A percentile compares a stretch with the other conserved stretches of the same genome.
Evolutionary conservation across 2,888 invertebrate species (phyloP).

Genomic region (Cataglyphis rosenhaueri): DNA sequence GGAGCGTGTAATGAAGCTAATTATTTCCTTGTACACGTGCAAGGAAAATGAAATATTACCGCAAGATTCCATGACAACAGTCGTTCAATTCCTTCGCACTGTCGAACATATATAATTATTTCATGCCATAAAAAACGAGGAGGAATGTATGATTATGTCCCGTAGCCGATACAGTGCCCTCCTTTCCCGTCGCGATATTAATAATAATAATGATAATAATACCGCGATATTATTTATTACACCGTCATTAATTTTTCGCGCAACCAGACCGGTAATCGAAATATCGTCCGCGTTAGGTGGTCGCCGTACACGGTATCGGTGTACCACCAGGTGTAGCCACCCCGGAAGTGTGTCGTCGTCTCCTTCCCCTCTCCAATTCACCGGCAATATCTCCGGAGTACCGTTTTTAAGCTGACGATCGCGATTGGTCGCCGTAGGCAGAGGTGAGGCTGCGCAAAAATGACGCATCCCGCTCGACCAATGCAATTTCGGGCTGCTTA

Average conservation of each 20-base stretch:
- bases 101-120: conserved; percentile 47
- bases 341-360: conserved; percentile 41
- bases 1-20: background rate
- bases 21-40: background rate
- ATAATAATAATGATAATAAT: conserved; percentile 36
- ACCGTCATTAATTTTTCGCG: conserved; percentile 50
- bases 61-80: conserved; percentile 23
- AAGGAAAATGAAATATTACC: conserved; percentile 31
- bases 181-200: conserved; percentile 40
- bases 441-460: conserved; percentile 52
- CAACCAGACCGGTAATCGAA: conserved; percentile 49
- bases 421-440: conserved; percentile 43
- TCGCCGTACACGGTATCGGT: conserved; percentile 21
- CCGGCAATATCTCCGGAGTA: conserved; percentile 26
- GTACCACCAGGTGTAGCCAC: conserved; percentile 39
- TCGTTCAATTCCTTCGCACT: conserved; percentile 18
- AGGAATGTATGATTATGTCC: conserved; percentile 41
- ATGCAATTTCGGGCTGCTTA: conserved; percentile 54
- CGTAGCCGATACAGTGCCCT: conserved; percentile 22
- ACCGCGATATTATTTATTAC: conserved; percentile 48
- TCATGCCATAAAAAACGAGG: conserved; percentile 18
- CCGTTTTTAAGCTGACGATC: conserved; percentile 39
- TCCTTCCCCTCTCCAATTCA: background rate
- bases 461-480: conserved; percentile 35
- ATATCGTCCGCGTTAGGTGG: conserved; percentile 49